Evolutionary conservation across 2,797 vertebrate genomes (phyloP), one percentile per base, ranked within the genome.

Genomic region (Mus spretus): DNA sequence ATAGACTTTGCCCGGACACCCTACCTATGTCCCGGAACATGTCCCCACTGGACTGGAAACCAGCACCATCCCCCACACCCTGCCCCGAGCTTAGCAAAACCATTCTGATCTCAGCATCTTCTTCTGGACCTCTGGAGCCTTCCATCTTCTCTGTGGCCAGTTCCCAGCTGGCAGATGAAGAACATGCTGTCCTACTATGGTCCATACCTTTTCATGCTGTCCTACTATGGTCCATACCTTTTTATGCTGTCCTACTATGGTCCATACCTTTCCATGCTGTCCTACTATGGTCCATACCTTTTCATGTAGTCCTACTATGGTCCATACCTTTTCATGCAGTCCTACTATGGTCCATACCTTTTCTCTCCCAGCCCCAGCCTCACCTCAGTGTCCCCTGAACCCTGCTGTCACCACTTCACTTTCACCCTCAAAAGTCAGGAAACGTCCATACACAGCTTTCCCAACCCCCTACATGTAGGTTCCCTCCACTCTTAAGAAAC

Each of bases 371-470:
- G 24, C 24, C 80, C 53, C n/a, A 17, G n/a, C 26, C 26, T 28
- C 50, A 22, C 50, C 24, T 19, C 53, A 61, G 70, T 17, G 6
- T 44, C 31, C 55, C 37, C 53, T 17, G 47, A 19, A 44, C 31
- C 15, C 22, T 1, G 34, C 15, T 47, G 9, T 70, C 80, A 19
- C 31, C 5, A 34, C 61, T 77, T 55, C 24, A 37, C 50, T 28
- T 34, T 40, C 55, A 53, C 6, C 4, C 22, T 70, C 88, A 65
- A 34, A 40, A 59, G 70, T 74, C 11, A 14, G 13, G n/a, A 19
- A 4, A 40, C 5, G 3, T 10, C n/a, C 34, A 34, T 0, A 0
- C 26, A 40, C 28, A 0, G 17, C 5, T 44, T 55, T 0, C 0
- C 79, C 34, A 44, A 37, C 34, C 22, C 24, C 13, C 20, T 6